phyloP scores from a whole-genome alignment of 2,797 vertebrate genomes.

The Eulemur coronatus region DNA sequence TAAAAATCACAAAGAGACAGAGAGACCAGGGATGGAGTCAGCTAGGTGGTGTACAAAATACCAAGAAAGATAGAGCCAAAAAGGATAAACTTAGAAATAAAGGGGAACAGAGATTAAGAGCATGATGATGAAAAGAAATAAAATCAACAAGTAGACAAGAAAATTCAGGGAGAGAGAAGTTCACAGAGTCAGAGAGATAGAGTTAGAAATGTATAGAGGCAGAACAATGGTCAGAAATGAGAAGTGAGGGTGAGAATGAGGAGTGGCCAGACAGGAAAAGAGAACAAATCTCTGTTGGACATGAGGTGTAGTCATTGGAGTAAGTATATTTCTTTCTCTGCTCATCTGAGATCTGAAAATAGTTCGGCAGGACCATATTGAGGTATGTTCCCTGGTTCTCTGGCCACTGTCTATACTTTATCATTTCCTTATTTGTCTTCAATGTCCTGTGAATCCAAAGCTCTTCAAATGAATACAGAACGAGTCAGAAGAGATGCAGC shows the following conservation, averaged over 20 bases:
- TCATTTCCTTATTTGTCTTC: background rate
- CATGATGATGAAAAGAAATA: background rate
- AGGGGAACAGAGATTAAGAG: background rate
- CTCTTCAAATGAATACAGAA: background rate
- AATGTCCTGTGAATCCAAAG: background rate
- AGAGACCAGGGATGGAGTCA: background rate
- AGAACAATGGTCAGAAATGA: background rate
- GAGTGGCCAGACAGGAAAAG: background rate
- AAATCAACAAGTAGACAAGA: background rate
- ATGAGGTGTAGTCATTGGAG: background rate
- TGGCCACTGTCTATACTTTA: background rate
- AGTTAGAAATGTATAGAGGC: background rate
- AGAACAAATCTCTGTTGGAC: no score
- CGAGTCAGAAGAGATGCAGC: background rate
- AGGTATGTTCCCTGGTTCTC: background rate
- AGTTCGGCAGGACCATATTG: background rate
- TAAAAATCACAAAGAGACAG: background rate
- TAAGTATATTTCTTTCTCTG: background rate
- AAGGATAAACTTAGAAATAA: background rate
- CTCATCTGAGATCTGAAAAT: background rate
- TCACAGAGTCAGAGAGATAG: background rate
- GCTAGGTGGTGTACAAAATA: background rate
- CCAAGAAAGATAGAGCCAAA: background rate
- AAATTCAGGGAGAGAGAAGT: background rate
- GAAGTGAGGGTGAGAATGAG: background rate